phyloP scores from a whole-genome alignment of 2,888 invertebrate species.

The Euzetes globulus region DNA sequence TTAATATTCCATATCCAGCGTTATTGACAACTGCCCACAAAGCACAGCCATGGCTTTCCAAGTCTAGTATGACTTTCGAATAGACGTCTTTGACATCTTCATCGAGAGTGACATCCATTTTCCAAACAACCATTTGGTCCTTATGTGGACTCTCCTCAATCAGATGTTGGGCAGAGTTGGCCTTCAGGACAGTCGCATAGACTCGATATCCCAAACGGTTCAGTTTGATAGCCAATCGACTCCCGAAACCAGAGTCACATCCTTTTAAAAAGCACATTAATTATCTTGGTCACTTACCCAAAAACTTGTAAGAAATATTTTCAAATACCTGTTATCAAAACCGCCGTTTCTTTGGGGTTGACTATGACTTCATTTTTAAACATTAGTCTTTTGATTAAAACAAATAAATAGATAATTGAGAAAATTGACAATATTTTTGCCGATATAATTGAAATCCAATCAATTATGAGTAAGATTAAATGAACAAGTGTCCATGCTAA shows the following conservation, averaged over 20 bases:
- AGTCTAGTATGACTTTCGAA: conserved; percentile 40
- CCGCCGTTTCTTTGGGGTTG: conserved; percentile 62
- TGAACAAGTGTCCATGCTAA: too few relatives aligned
- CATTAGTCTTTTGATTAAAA: too few relatives aligned
- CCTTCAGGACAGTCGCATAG: conserved; percentile 13
- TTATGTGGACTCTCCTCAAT: too few relatives aligned
- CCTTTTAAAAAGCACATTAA: conserved; percentile 30
- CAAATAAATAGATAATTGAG: too few relatives aligned
- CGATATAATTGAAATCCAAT: too few relatives aligned
- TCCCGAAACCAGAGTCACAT: conserved; percentile 30
- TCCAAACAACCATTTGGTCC: conserved; percentile 43
- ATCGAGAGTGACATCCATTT: conserved; percentile 46
- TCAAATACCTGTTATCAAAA: conserved; percentile 32
- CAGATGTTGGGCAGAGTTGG: neutral
- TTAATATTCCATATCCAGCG: conserved; percentile 50
- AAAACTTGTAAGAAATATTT: too few relatives aligned
- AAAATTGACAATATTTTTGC: too few relatives aligned
- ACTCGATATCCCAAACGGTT: conserved; percentile 27
- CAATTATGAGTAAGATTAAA: too few relatives aligned
- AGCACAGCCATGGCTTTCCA: conserved; percentile 42
- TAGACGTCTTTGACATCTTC: conserved; percentile 44
- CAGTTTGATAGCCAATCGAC: neutral
- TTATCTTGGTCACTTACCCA: too few relatives aligned
- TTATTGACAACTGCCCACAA: conserved; percentile 53
- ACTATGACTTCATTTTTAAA: too few relatives aligned